Evolutionary conservation across 2,888 invertebrate species (phyloP), one percentile per base, ranked within the genome.

Genomic region (Cryptosula pallasiana): DNA sequence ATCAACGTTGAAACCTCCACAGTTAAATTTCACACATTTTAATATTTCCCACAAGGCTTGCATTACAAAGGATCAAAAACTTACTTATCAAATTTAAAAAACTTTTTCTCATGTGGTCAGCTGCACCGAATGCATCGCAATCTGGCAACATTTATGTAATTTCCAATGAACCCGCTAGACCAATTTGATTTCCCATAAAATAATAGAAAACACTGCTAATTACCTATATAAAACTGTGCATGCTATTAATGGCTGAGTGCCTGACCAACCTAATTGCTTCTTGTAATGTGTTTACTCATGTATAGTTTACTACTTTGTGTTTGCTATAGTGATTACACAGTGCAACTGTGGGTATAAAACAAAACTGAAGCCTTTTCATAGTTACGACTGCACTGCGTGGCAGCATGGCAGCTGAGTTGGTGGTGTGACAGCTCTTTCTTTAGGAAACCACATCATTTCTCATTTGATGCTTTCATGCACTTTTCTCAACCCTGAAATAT

Each of bases 161-260:
- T 45, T 45, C 45, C 45, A 45, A 13, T 45, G 45, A 20, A 45
- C 45, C 20, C 5, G 45, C 45, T 63, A 63, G 63, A 63, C 63
- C 63, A 63, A 63, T 63, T 63, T 63, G 63, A 63, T 63, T 63
- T 63, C 63, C 63, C 63, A 63, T 57, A 57, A n/a, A 57, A 23
- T 57, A 57, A 57, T 57, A 57, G 57, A 23, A 57, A 57, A 57
- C 57, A 57, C 25, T 13, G 25, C n/a, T 57, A 57, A 45, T 45
- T 45, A 45, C 45, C 45, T 45, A 45, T 45, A 45, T 45, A 45
- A 45, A 45, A 45, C 45, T 45, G 45, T 45, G 45, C 20, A 45
- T 45, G 20, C 5, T 45, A 45, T 45, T 45, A 45, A 45, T 45
- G 45, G 45, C 5, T 13, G 20, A 20, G 45, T 45, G 45, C 45